These are phyloP conservation scores for Diabrotica undecimpunctata DNA, from an alignment of 1,140 invertebrate species.

Conservation along the genomic window DNA sequence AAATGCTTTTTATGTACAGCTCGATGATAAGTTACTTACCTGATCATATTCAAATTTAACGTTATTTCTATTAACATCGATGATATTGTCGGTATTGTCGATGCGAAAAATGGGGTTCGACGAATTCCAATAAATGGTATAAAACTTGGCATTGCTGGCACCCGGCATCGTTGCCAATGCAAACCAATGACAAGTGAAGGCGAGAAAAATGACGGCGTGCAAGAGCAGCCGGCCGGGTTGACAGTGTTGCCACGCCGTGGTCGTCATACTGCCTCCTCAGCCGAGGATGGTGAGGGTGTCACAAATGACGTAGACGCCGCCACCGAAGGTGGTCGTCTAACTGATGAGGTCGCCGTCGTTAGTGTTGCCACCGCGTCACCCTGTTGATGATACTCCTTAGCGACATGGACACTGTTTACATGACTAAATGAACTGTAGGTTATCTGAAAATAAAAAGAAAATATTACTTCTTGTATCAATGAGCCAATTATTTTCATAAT, in stretches of 20 bases:
- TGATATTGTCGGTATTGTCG: constrained; percentile 96
- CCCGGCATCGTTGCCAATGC: constrained; percentile 34
- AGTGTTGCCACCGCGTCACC: not conserved
- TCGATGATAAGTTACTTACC: constrained; percentile 26
- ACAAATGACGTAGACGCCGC: not conserved
- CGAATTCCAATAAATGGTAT: constrained; percentile 48
- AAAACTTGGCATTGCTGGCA: constrained; percentile 41
- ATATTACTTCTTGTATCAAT: no score
- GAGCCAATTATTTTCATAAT: no score
- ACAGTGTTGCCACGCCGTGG: constrained; percentile 12
- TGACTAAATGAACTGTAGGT: not conserved
- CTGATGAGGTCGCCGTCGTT: not conserved
- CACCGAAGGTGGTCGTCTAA: constrained; percentile 1
- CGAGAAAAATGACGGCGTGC: constrained; percentile 31
- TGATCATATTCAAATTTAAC: constrained; percentile 89
- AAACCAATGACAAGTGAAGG: constrained; percentile 32
- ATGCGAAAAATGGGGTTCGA: constrained; percentile 81
- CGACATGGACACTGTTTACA: not conserved
- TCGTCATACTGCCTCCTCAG: constrained; percentile 20
- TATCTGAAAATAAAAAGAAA: not conserved
- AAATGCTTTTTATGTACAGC: no score
- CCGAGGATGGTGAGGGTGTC: constrained; percentile 10
- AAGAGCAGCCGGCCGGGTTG: constrained; percentile 25
- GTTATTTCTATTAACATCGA: constrained; percentile 93
- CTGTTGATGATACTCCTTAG: not conserved